Evolutionary conservation across 2,113 vertebrate species (phyloP).

Genomic region (Cebus imitator): DNA sequence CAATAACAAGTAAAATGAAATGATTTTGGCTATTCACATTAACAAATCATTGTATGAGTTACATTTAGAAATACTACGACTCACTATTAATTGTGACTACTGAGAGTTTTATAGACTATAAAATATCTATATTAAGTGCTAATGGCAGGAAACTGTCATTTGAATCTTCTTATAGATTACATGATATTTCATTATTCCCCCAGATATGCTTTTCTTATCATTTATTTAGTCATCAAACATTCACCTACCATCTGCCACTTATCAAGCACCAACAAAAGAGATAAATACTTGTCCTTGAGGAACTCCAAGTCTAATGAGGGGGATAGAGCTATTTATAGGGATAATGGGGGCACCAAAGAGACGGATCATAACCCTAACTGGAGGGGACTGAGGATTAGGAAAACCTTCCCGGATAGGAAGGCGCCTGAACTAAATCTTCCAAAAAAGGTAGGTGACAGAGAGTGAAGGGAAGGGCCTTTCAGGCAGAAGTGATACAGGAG

Average conservation of each 20-base stretch:
- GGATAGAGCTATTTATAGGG: not conserved
- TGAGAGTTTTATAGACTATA: not conserved
- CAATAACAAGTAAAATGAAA: not conserved
- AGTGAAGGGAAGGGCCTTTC: not conserved
- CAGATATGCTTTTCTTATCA: not conserved
- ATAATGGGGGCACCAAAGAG: not conserved
- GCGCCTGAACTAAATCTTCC: not conserved
- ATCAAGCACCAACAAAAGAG: not conserved
- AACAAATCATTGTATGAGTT: not conserved
- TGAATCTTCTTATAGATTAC: not conserved
- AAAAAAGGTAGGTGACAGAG: not conserved
- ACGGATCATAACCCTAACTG: not conserved
- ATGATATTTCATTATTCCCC: not conserved
- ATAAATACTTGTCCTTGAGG: not conserved
- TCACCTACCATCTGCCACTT: not conserved
- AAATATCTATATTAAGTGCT: not conserved
- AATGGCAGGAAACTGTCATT: not conserved
- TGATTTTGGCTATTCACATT: not conserved
- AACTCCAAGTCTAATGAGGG: not conserved
- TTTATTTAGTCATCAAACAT: not conserved
- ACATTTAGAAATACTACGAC: not conserved
- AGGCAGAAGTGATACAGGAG: not conserved
- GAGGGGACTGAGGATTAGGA: not conserved
- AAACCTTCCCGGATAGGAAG: not conserved
- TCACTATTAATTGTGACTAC: not conserved